Conservation (phyloP, 1,140 invertebrate genomes). For the Plodia interpunctella region DNA sequence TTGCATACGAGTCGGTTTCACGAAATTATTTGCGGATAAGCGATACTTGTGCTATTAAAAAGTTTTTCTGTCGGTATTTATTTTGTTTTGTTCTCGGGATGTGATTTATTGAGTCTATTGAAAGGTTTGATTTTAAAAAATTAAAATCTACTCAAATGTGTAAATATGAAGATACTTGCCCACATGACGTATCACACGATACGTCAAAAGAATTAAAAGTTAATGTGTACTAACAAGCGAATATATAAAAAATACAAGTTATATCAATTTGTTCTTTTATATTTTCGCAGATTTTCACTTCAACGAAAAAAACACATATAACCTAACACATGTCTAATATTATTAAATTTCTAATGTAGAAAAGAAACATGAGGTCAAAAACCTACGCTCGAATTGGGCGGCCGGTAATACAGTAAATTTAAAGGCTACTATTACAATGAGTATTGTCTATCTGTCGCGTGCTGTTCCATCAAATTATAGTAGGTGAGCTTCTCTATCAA, state of each 20-base stretch:
- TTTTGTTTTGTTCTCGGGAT: slow-evolving; percentile 12
- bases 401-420: slow-evolving; percentile 1
- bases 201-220: too few relatives aligned
- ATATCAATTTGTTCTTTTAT: too few relatives aligned
- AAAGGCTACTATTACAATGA: neutral
- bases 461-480: slow-evolving; percentile 24
- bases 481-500: slow-evolving; percentile 25
- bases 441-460: slow-evolving; percentile 28
- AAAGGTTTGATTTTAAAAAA: too few relatives aligned
- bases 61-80: neutral
- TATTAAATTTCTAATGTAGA: too few relatives aligned
- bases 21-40: neutral
- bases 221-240: too few relatives aligned
- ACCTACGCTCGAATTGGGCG: slow-evolving; percentile 12
- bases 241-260: too few relatives aligned
- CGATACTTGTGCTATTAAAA: slow-evolving; percentile 7
- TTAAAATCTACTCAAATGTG: too few relatives aligned
- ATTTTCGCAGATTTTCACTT: too few relatives aligned
- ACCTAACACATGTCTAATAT: too few relatives aligned
- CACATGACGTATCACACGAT: too few relatives aligned
- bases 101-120: slow-evolving; percentile 6
- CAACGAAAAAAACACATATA: too few relatives aligned
- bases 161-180: too few relatives aligned
- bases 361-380: slow-evolving; percentile 5
- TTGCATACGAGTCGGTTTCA: slow-evolving; percentile 28